phyloP scores from a whole-genome alignment of 2,113 vertebrate genomes.

The Cathartes aura region DNA sequence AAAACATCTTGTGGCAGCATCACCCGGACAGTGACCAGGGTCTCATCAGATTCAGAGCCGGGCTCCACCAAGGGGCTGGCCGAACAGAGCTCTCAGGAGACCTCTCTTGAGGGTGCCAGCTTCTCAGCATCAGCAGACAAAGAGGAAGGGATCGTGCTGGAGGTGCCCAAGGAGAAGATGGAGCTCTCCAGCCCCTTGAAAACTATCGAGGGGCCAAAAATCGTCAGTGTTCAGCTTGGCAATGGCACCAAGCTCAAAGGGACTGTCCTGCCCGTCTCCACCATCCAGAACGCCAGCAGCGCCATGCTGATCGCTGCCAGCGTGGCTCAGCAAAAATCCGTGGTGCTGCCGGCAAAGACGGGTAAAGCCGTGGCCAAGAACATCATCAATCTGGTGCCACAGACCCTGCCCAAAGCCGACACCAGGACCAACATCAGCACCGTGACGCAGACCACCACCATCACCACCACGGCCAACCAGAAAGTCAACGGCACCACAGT shows the following conservation, averaged over 20 bases:
- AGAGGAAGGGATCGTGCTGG: not conserved
- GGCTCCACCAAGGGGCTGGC: fast-evolving
- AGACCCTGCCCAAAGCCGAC: constrained; percentile 70
- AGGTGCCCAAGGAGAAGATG: not conserved
- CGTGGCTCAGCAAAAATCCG: constrained; percentile 83
- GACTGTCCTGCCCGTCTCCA: constrained; percentile 84
- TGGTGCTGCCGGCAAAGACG: constrained; percentile 53
- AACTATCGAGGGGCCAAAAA: constrained; percentile 64
- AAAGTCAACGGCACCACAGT: constrained; percentile 78
- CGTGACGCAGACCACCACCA: constrained; percentile 67
- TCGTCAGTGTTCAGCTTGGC: constrained; percentile 75
- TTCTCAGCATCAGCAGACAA: fast-evolving
- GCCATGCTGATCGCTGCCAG: constrained; percentile 89
- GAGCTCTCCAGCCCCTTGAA: constrained; percentile 50
- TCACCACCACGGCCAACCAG: constrained; percentile 71
- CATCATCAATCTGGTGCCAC: constrained; percentile 78
- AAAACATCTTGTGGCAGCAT: constrained; percentile 87
- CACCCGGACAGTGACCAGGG: constrained; percentile 86
- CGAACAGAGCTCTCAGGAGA: not conserved
- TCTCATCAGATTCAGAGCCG: constrained; percentile 77
- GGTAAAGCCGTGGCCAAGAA: constrained; percentile 76
- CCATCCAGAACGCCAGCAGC: constrained; percentile 90
- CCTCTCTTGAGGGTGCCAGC: fast-evolving
- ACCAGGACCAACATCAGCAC: constrained; percentile 36
- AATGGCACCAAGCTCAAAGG: constrained; percentile 81